Evolutionary conservation across 92 coral and sea anemone species (phyloP).

Genomic region (Siderastrea siderea): DNA sequence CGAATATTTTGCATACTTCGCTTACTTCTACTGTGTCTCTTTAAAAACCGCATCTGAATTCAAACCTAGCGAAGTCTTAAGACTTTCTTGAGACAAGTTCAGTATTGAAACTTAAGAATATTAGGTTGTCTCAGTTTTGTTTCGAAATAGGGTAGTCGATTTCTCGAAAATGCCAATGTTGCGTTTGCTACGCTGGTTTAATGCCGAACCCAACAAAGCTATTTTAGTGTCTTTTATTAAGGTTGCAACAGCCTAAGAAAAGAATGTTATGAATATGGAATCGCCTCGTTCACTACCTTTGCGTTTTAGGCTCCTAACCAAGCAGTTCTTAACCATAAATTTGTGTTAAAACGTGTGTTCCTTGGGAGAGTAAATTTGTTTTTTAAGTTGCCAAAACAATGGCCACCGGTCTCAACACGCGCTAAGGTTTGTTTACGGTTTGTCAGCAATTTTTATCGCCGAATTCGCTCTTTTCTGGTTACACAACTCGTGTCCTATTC

Average conservation of each 20-base stretch:
- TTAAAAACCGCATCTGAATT: not conserved
- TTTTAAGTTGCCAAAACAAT: not conserved
- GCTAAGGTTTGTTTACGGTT: conserved; percentile 7
- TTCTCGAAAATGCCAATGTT: not conserved
- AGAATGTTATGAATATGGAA: not conserved
- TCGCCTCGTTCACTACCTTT: not conserved
- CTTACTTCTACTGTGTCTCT: not conserved
- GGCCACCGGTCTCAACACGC: conserved; percentile 1
- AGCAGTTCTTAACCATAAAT: not conserved
- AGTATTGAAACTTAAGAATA: not conserved
- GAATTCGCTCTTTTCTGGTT: not conserved
- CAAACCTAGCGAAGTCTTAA: not conserved
- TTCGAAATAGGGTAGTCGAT: not conserved
- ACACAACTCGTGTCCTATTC: not conserved
- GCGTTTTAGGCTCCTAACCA: not conserved
- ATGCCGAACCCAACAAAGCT: not conserved
- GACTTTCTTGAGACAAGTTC: not conserved
- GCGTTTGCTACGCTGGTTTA: not conserved
- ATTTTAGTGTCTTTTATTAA: not conserved
- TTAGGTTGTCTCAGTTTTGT: not conserved
- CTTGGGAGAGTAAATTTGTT: not conserved
- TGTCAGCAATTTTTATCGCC: not conserved
- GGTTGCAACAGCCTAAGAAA: not conserved
- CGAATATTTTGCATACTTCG: conserved; percentile 25
- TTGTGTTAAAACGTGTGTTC: not conserved